Conservation (phyloP, 1,140 invertebrate genomes). For the Lysiphlebus fabarum region DNA sequence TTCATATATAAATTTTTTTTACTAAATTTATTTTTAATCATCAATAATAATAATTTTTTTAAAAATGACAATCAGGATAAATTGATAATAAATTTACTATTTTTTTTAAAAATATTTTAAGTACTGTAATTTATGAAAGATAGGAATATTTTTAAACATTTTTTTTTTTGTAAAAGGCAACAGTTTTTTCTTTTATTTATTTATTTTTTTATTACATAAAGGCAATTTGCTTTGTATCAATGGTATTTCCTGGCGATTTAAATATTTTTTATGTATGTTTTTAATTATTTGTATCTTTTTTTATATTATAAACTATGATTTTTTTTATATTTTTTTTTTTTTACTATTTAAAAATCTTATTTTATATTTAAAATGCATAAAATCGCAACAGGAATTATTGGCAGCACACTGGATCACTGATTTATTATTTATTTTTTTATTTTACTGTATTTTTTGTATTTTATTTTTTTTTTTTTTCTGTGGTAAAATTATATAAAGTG, state of each 20-base stretch:
- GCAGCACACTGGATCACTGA: constrained; percentile 44
- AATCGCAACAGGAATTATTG: constrained; percentile 52
- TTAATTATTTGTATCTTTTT: constrained; percentile 17
- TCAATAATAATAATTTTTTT: background rate
- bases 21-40: too few species aligned
- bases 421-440: constrained; percentile 32
- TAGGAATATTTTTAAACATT: constrained; percentile 38
- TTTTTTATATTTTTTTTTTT: constrained; percentile 18
- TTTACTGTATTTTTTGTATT: constrained; percentile 29
- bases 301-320: constrained; percentile 15
- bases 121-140: constrained; percentile 40
- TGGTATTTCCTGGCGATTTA: constrained; percentile 48
- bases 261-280: constrained; percentile 28
- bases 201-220: constrained; percentile 54
- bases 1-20: too few species aligned
- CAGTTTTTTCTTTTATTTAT: constrained; percentile 27
- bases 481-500: constrained; percentile 9
- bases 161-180: constrained; percentile 51
- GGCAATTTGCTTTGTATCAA: constrained; percentile 56
- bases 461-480: constrained; percentile 11
- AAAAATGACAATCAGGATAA: too few species aligned
- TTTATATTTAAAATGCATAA: constrained; percentile 35
- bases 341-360: constrained; percentile 20
- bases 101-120: too few species aligned
- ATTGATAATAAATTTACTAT: too few species aligned